Evolutionary conservation across 92 coral and sea anemone genomes (phyloP).

Genomic region (Palythoa caribaeorum): DNA sequence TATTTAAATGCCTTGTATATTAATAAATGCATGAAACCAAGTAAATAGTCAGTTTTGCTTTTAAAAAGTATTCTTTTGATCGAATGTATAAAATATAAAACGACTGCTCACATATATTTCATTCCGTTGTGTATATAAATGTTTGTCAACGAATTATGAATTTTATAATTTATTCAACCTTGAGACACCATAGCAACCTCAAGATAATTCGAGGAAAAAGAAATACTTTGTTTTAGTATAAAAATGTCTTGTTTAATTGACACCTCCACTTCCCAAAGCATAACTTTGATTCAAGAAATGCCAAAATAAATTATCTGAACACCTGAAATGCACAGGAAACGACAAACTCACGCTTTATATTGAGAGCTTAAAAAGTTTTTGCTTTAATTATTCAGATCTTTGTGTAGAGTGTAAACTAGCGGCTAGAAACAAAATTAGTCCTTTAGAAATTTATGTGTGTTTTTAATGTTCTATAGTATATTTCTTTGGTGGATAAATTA

Average conservation of each 20-base stretch:
- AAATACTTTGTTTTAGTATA: background rate
- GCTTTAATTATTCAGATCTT: too few species aligned
- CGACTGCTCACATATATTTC: background rate
- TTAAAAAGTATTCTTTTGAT: background rate
- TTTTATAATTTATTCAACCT: constrained; percentile 9
- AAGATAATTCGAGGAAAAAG: background rate
- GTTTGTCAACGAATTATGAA: background rate
- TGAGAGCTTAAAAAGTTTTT: too few species aligned
- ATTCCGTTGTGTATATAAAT: background rate
- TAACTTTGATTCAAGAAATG: background rate
- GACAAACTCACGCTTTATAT: too few species aligned
- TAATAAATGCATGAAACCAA: background rate
- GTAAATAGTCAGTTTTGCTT: background rate
- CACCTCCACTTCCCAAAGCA: background rate
- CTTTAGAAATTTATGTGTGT: too few species aligned
- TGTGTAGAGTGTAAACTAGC: too few species aligned
- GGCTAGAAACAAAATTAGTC: too few species aligned
- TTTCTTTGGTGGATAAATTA: too few species aligned
- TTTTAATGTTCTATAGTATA: too few species aligned
- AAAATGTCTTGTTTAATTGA: background rate
- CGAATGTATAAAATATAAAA: background rate
- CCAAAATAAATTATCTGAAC: background rate
- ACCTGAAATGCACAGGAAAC: too few species aligned
- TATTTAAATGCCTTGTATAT: background rate
- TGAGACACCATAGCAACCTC: constrained; percentile 24